These are phyloP conservation scores for Phalacrocorax brasilianus DNA, from an alignment of 2,113 vertebrate species.

Conservation along the genomic window DNA sequence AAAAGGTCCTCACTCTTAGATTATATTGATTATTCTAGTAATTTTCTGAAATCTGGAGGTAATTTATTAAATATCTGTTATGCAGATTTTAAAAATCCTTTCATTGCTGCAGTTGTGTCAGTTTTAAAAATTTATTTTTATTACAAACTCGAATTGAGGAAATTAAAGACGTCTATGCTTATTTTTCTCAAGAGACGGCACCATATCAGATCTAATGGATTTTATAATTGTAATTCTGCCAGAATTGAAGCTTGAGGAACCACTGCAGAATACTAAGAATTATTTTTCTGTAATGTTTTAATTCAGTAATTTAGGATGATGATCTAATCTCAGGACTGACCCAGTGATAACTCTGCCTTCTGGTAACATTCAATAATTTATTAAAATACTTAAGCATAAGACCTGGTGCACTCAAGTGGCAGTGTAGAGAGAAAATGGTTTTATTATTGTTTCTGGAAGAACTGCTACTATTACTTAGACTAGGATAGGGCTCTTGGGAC, in stretches of 20 bases:
- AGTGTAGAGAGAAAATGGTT: conserved; percentile 4
- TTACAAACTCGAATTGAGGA: neutral
- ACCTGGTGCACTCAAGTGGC: conserved; percentile 1
- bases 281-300: conserved; percentile 40
- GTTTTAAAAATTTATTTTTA: neutral
- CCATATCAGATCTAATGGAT: neutral
- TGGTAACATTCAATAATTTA: conserved; percentile 43
- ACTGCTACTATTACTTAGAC: neutral
- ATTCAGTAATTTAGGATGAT: conserved; percentile 30
- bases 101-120: neutral
- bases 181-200: neutral
- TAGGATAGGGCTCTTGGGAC: neutral
- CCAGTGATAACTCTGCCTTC: conserved; percentile 29
- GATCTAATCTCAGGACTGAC: conserved; percentile 34
- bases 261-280: neutral
- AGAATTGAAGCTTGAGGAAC: neutral
- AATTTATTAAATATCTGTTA: neutral
- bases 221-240: neutral
- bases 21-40: neutral
- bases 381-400: conserved; percentile 35
- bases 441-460: conserved; percentile 45
- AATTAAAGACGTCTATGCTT: neutral
- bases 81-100: neutral
- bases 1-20: neutral
- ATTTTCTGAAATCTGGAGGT: neutral